Conservation (phyloP, 2,113 vertebrate species). For the Trichomycterus rosablanca region DNA sequence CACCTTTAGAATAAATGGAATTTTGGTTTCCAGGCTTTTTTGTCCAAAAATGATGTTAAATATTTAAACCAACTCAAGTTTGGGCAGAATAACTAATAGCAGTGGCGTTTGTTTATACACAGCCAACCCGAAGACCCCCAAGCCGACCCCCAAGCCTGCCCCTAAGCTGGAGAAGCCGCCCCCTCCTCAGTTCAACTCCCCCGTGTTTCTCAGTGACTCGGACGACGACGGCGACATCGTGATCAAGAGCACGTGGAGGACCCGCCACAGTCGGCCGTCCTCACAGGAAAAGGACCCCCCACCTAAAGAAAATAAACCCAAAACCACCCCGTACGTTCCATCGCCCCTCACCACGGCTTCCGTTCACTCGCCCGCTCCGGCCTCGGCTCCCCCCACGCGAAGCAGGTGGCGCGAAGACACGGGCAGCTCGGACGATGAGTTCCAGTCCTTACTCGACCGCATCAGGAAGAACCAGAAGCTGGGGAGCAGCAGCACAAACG, state of each 20-base stretch:
- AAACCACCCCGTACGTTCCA: background rate
- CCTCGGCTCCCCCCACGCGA: slow-evolving; percentile 41
- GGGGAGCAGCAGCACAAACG: slow-evolving; percentile 2
- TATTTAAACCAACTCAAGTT: too few relatives aligned
- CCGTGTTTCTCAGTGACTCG: slow-evolving; percentile 67
- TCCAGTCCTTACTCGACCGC: slow-evolving; percentile 72
- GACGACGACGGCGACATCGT: slow-evolving; percentile 67
- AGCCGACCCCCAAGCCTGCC: slow-evolving; percentile 40
- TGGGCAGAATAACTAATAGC: too few relatives aligned
- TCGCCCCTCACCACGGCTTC: slow-evolving; percentile 4
- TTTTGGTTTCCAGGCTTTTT: too few relatives aligned
- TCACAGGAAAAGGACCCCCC: slow-evolving; percentile 23
- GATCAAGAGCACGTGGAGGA: slow-evolving; percentile 64
- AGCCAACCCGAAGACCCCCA: slow-evolving; percentile 44
- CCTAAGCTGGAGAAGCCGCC: slow-evolving; percentile 40
- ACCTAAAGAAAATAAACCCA: slow-evolving; percentile 1
- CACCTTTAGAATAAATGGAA: too few relatives aligned
- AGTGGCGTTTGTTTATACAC: too few relatives aligned
- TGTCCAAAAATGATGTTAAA: too few relatives aligned
- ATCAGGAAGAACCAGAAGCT: slow-evolving; percentile 61
- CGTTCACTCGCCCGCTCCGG: slow-evolving; percentile 13
- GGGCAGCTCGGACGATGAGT: slow-evolving; percentile 72
- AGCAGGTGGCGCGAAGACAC: slow-evolving; percentile 51
- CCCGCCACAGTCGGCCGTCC: slow-evolving; percentile 35
- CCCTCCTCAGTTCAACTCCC: slow-evolving; percentile 48